Evolutionary conservation across 2,797 vertebrate species (phyloP), one percentile per base, ranked within the genome.

Genomic region (Peromyscus nudipes): DNA sequence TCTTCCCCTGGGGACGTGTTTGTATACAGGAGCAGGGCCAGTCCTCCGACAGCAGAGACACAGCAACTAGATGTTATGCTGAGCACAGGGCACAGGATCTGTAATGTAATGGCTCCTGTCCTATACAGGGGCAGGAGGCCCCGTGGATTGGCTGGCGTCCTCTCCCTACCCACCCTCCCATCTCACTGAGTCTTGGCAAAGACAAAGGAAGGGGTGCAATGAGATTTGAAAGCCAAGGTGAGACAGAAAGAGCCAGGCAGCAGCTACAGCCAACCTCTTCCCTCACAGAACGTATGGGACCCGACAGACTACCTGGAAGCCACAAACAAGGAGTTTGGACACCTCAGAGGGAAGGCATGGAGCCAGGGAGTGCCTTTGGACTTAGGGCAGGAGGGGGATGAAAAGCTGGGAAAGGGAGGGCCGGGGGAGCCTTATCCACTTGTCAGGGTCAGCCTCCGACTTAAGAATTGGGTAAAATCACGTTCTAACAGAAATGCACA

Each of bases 1-100:
- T 65, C 89, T 97, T 96, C 75, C 55, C 57, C 52, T 71, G 95
- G 97, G 57, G 62, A 92, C 90, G 94, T 80, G 5, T 71, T 87
- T 71, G 95, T 97, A 94, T 21, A 88, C 2, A 98, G 92, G 95
- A 97, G 55, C 37, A 69, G 21, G 52, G 94, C 55, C 81, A 87
- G 55, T 82, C 96, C 97, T 95, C 81, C 49, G 96, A 93, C 62
- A 89, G 60, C 1, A 0, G 88, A 69, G 31, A 75, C 94, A 95
- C 92, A 93, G 75, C 23, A 37, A 71, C 60, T 89, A 27, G 90
- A 43, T 8, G 29, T 57, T 55, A 40, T 3, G 4, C 46, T 55
- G n/a, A 55, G 12, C 29, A 79, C 31, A 57, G 83, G 27, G 12
- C 23, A 89, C 11, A 34, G 81, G 71, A 52, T 94, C 52, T 89